Evolutionary conservation across 2,113 vertebrate genomes (phyloP), one percentile per base, ranked within the genome.

Genomic region (Oncorhynchus clarkii): DNA sequence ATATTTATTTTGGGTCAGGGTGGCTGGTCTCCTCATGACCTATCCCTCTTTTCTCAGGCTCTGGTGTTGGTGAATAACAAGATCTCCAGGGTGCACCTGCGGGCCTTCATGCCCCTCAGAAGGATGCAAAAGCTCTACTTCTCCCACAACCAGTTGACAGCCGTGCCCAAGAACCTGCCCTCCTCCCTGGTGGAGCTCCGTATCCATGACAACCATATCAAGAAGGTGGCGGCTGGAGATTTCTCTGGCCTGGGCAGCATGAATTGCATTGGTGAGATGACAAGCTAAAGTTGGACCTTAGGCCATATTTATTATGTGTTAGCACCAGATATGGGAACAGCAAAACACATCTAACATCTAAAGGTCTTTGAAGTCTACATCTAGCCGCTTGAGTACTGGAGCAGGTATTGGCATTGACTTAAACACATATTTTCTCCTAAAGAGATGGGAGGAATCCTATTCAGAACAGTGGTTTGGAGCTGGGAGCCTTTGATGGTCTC

Each of bases 381-480:
- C 39, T 45, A 62, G 9, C 39, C 39, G 2, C 39, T 45, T 24
- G 22, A 49, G n/a, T 54, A 13, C 22, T 24, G 22, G 9, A 60
- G 18, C n/a, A 22, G 13, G 74, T 76, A 48, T 48, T 70, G 31
- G 20, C 8, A 12, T 22, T 62, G 59, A 62, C 59, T 11, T 22
- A 22, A n/a, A 62, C 20, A 9, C 18, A n/a, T 60, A 20, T 2
- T 62, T 62, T 22, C n/a, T 62, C 9, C 8, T 86, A 45, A 8
- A 95, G 94, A 95, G 84, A 92, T 95, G 94, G 94, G 2, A 91
- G 92, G 20, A 95, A 95, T 70, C 94, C 94, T 18, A 79, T 95
- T 72, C 91, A 91, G 74, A 95, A 94, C 85, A 93, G 91, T 11
- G 94, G 94, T 13, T 92, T 95, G 74, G 93, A 94, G 81, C 92